These are phyloP conservation scores for Chinchilla lanigera DNA, from an alignment of 2,113 vertebrate species.

Conservation along the genomic window DNA sequence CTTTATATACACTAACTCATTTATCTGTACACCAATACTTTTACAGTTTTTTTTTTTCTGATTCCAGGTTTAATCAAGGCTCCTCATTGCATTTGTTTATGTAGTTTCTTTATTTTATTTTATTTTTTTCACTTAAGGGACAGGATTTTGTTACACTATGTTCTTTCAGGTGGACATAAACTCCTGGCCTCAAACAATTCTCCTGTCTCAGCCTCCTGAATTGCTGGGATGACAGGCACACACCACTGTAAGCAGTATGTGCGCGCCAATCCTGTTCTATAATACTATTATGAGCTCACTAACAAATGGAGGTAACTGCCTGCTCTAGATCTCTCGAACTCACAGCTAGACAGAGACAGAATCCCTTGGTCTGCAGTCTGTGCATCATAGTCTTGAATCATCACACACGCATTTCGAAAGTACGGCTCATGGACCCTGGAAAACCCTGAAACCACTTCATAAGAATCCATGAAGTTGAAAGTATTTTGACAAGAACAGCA, in stretches of 20 bases:
- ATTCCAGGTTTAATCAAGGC: neutral
- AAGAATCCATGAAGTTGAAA: neutral
- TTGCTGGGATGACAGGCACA: neutral
- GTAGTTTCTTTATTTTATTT: neutral
- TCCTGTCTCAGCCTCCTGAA: neutral
- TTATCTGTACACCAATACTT: neutral
- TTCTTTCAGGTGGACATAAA: neutral
- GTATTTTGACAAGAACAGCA: neutral
- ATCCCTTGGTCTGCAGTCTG: neutral
- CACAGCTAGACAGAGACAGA: neutral
- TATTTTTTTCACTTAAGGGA: neutral
- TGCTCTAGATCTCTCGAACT: neutral
- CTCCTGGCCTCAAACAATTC: neutral
- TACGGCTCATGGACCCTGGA: neutral
- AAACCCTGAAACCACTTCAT: conserved; percentile 38
- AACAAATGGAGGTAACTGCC: conserved; percentile 2
- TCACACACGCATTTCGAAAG: neutral
- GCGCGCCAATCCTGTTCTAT: neutral
- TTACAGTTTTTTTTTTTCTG: neutral
- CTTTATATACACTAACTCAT: conserved; percentile 22
- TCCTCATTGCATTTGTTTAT: neutral
- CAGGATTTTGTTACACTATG: neutral
- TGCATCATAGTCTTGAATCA: neutral
- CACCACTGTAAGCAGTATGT: neutral
- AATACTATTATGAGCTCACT: neutral